Evolutionary conservation across 2,797 vertebrate genomes (phyloP), one percentile per base, ranked within the genome.

Genomic region (Pseudopleuronectes americanus): DNA sequence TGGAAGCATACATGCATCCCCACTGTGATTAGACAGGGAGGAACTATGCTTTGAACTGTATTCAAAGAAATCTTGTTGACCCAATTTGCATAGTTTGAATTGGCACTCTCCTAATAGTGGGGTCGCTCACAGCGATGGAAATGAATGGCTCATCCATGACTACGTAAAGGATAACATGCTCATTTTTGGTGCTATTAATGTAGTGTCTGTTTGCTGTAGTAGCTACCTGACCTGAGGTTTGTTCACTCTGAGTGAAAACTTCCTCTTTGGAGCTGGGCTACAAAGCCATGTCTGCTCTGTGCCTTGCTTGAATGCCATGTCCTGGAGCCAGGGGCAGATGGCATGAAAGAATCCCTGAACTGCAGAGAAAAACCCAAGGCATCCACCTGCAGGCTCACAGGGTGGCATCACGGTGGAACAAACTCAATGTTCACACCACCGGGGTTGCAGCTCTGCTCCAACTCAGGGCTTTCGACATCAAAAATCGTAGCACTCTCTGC

Each of bases 281-380:
- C 52, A 73, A 77, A 88, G 76, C 45, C 58, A 48, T 78, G 82
- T 52, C 80, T 84, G 67, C 73, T 84, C 69, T 68, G 71, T 80
- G 81, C 80, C 72, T 71, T 77, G 83, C 74, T 53, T 86, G 77
- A 89, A 81, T 81, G 84, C 88, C 80, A 89, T 90, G 79, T 92
- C 90, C 87, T 26, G 45, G 58, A 89, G 89, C 89, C 77, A 83
- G 75, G 81, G 77, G 55, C 92, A 93, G 90, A 93, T 92, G 92
- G 90, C 84, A 82, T 91, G 83, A 91, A 88, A 91, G 82, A 87
- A 84, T 84, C 59, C 58, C 75, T 83, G 79, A 86, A 81, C 73
- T 86, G 77, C 70, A 59, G 76, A 75, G 64, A 83, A 87, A 88
- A 88, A 88, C 80, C 83, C 59, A 77, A 90, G 87, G 89, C 87